phyloP scores from a whole-genome alignment of 2,797 vertebrate species.

The Neosilurus hyrtlii region DNA sequence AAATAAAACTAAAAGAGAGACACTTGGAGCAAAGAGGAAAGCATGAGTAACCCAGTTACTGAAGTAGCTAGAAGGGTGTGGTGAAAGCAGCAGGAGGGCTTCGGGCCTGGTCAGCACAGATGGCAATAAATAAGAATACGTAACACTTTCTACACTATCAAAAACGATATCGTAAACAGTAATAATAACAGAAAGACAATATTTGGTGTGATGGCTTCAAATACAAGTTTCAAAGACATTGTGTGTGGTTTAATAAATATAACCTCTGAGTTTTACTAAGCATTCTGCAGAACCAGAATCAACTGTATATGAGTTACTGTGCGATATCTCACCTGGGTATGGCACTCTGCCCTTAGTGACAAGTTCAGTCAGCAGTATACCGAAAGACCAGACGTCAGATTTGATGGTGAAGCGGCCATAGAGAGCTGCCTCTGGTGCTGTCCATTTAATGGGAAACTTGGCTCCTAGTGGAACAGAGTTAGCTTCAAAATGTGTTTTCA shows the following conservation, averaged over 20 bases:
- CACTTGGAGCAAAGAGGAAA: background rate
- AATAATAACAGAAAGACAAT: too few species aligned
- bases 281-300: too few species aligned
- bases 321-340: conserved; percentile 83
- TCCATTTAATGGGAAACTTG: conserved; percentile 99
- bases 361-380: conserved; percentile 93
- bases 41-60: conserved; percentile 26
- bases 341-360: conserved; percentile 97
- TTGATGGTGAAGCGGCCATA: conserved; percentile 97
- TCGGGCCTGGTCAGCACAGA: conserved; percentile 56
- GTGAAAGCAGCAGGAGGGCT: conserved; percentile 13
- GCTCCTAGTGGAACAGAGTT: conserved; percentile 75
- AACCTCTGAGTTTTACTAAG: too few species aligned
- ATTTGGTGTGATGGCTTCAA: too few species aligned
- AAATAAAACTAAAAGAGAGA: background rate
- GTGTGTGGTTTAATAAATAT: too few species aligned
- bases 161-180: too few species aligned
- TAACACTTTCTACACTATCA: too few species aligned
- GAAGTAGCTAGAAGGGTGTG: background rate
- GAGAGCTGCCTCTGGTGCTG: conserved; percentile 90
- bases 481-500: background rate
- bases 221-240: too few species aligned
- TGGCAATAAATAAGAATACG: conserved; percentile 60
- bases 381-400: conserved; percentile 97
- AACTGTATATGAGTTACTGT: background rate